phyloP scores from a whole-genome alignment of 2,888 invertebrate species.

The Platynereis dumerilii region DNA sequence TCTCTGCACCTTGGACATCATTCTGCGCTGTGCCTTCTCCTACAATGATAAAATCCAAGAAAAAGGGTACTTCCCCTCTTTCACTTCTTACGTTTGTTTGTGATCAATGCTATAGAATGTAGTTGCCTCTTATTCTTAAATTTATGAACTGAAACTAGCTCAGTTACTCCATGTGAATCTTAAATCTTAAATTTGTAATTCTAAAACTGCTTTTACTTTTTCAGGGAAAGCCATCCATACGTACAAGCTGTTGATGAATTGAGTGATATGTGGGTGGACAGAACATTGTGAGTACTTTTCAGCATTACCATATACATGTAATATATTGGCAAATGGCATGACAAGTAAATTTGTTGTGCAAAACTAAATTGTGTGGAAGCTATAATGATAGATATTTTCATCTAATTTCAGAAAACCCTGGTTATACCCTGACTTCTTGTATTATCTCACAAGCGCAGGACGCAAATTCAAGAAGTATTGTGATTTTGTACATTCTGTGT shows the following conservation, averaged over 20 bases:
- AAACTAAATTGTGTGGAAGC: too few species aligned
- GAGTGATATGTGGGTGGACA: constrained; percentile 28
- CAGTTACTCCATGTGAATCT: too few species aligned
- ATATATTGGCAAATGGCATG: too few species aligned
- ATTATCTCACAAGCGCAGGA: constrained; percentile 19
- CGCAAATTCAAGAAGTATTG: constrained; percentile 26
- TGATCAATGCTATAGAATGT: too few species aligned
- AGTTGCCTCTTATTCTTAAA: too few species aligned
- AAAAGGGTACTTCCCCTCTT: constrained; percentile 33
- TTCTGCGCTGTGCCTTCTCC: constrained; percentile 52
- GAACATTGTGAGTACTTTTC: constrained; percentile 13
- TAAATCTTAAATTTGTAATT: too few species aligned
- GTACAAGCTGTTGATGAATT: constrained; percentile 43
- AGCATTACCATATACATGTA: too few species aligned
- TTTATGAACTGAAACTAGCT: too few species aligned
- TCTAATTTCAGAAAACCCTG: not conserved
- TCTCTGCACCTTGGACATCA: constrained; percentile 46
- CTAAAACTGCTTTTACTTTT: too few species aligned
- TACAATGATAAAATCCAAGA: constrained; percentile 46
- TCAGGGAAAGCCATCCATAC: constrained; percentile 41
- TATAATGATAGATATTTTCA: too few species aligned
- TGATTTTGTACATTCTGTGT: constrained; percentile 27
- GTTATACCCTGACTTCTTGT: constrained; percentile 27
- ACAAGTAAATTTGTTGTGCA: too few species aligned
- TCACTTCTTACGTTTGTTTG: too few species aligned